Base-by-base conservation (phyloP, 2,797 vertebrate genomes). In the Momotus momota region DNA sequence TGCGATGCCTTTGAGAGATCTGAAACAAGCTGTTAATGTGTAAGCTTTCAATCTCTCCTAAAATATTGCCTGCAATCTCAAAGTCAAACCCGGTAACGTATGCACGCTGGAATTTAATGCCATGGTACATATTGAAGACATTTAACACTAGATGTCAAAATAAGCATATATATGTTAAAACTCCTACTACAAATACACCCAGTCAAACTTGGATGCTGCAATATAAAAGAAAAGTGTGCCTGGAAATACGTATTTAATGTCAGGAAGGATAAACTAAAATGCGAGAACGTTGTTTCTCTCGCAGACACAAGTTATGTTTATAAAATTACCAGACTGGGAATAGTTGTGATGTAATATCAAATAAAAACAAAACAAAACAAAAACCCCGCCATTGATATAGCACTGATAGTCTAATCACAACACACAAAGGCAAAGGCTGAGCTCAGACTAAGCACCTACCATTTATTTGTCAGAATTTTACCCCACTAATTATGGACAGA, bases 121-220 rank as follows among this genome's bases (percentile, higher is more conserved):
- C 19, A 1, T 17, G 23, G 31, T 90, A 52, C 23, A 40, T 85
- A 85, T 12, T 88, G 69, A 95, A 96, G 92, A 48, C n/a, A 67
- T 91, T 97, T 94, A 90, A 70, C 73, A 88, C n/a, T 82, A 78
- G 38, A 85, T 91, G 61, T 94, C 93, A 97, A 94, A 96, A 95
- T 80, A 96, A 91, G 65, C 65, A 77, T 7, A 21, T 81, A 85
- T 54, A 66, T 9, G 12, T 92, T 94, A 96, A 93, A 96, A 97
- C 58, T 96, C 82, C 48, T 67, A 54, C 87, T 96, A 45, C 57
- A 95, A 92, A 88, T 81, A 25, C 17, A 90, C 58, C 69, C 69
- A 93, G 48, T 97, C 93, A 93, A 97, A 96, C 38, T 60, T 61
- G 61, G 52, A 71, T 78, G 67, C 33, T 91, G 57, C 14, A 55